Evolutionary conservation across 1,140 invertebrate species (phyloP).

Genomic region (Orchestia grillus): DNA sequence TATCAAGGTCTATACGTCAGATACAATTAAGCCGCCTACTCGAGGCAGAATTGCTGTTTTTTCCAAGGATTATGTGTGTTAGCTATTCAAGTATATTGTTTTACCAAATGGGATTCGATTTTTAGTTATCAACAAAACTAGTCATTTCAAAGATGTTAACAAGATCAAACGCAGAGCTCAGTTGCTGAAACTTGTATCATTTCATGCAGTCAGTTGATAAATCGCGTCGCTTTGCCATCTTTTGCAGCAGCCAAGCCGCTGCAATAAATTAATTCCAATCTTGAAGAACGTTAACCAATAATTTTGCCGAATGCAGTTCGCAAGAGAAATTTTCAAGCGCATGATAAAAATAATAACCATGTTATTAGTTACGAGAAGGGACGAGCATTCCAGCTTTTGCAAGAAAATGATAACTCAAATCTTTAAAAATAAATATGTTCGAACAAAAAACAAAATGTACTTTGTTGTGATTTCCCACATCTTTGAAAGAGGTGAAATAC

Average conservation of each 20-base stretch:
- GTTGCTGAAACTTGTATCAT: neutral
- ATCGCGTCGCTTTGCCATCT: neutral
- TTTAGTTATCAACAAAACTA: neutral
- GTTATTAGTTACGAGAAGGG: neutral
- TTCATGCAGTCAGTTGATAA: neutral
- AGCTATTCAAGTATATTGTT: neutral
- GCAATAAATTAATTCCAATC: neutral
- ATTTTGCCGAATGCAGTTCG: neutral
- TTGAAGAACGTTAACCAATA: neutral
- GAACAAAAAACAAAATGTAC: neutral
- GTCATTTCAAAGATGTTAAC: neutral
- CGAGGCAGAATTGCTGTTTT: neutral
- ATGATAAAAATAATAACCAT: neutral
- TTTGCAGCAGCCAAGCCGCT: neutral
- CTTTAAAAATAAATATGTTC: neutral
- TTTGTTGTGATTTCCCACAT: neutral
- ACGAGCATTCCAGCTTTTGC: neutral
- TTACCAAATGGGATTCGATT: neutral
- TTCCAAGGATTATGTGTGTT: neutral
- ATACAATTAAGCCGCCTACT: neutral
- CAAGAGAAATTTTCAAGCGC: neutral
- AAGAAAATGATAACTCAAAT: neutral
- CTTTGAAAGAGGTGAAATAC: neutral
- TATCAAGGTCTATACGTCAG: conserved; percentile 7
- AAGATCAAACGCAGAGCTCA: neutral